A percentile compares a stretch with the other conserved stretches of the same genome.
These are phyloP conservation scores for Lamellibrachia columna DNA, from an alignment of 2,888 invertebrate genomes.

Conservation along the genomic window DNA sequence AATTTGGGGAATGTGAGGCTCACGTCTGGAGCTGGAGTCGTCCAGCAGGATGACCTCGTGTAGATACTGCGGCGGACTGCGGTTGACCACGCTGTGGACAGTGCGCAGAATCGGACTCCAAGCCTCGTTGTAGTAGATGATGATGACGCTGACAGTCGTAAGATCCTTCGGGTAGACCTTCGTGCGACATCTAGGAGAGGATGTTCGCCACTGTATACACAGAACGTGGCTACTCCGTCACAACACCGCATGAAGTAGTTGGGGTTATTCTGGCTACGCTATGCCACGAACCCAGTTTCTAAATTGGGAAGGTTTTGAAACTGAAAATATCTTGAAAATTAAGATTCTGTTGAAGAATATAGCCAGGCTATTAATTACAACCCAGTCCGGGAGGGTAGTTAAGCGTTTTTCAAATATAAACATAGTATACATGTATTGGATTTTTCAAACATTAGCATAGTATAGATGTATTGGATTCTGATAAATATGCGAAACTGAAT, in stretches of 20 bases:
- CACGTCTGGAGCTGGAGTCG: conserved; percentile 84
- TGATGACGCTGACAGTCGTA: conserved; percentile 76
- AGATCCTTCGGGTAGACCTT: conserved; percentile 75
- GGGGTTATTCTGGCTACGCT: too few species aligned
- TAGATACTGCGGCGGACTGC: conserved; percentile 77
- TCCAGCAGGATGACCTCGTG: conserved; percentile 93
- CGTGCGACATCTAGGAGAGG: conserved; percentile 70
- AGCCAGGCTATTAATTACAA: too few species aligned
- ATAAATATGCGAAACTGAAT: not conserved
- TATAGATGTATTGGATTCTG: not conserved
- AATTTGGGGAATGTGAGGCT: conserved; percentile 35
- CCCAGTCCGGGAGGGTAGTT: too few species aligned
- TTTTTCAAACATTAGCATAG: not conserved
- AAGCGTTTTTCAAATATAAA: too few species aligned
- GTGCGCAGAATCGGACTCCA: conserved; percentile 85
- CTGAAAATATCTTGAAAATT: too few species aligned
- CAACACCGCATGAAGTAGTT: too few species aligned
- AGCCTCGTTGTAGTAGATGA: conserved; percentile 88
- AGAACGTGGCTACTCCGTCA: too few species aligned
- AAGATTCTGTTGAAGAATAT: too few species aligned
- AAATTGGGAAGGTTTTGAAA: too few species aligned
- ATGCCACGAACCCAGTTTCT: too few species aligned
- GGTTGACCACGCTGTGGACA: conserved; percentile 85
- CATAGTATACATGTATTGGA: too few species aligned
- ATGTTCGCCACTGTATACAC: not conserved